Base-by-base conservation (phyloP, 1,140 invertebrate species). In the Cyclargus thomasi region DNA sequence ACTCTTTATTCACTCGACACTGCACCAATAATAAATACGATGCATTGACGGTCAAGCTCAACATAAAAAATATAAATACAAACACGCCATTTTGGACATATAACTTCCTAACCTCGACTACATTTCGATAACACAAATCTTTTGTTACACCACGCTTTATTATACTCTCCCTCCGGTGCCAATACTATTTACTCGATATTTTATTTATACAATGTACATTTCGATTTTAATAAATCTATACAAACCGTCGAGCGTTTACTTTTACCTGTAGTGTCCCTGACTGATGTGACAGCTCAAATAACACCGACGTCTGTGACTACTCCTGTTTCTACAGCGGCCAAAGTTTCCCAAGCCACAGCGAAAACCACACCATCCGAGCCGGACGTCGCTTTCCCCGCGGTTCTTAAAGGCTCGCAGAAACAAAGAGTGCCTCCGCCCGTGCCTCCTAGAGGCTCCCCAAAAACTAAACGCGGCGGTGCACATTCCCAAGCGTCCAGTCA, bases 371-470 rank as follows among this genome's bases (percentile, higher is more conserved):
- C 77, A 35, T 69, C 89, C 22, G 80, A 91, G 20, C 76, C 85
- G 69, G 90, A 92, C 69, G 85, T 91, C 64, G 93, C 92, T 68
- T 95, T 95, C 77, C 94, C 95, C 53, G 94, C 94, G 1, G 94
- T 95, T n/a, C 88, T 95, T 70, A 95, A 95, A 88, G 94, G 94
- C 70, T 92, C 94, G 2, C 79, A 83, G 65, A 94, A 94, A 85
- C 91, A 92, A 69, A 94, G 94, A 79, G 92, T 96, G 4, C 95
- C 95, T 8, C 95, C 95, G 22, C 95, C 95, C 14, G 95, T 96
- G 17, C 95, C 95, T 29, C 95, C 95, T 3, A 90, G 95, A 68
- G 95, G 95, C n/a, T 94, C 94, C n/a, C 94, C 94, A 7, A 92
- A 92, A 88, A 79, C 89, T 68, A 93, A 93, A 88, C 85, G 91